phyloP scores from a whole-genome alignment of 1,140 invertebrate species.

The Ceratina australensis region DNA sequence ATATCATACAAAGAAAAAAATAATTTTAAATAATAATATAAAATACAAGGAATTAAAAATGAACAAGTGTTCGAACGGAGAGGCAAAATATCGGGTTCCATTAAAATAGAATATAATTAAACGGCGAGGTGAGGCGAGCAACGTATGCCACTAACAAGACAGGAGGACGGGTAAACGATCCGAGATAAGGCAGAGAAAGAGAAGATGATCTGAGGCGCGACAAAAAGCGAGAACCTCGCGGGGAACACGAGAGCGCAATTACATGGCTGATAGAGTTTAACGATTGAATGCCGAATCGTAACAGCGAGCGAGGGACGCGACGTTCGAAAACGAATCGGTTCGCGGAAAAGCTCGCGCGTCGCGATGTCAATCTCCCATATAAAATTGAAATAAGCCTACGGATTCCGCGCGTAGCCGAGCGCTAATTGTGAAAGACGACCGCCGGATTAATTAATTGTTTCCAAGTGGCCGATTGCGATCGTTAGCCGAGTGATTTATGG shows the following conservation, averaged over 20 bases:
- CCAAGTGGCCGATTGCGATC: not conserved
- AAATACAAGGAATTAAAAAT: not conserved
- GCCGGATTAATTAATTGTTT: not conserved
- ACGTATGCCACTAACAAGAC: conserved; percentile 23
- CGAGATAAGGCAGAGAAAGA: conserved; percentile 42
- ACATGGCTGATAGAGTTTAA: conserved; percentile 49
- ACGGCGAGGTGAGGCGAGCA: conserved; percentile 16
- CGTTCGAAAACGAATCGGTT: conserved; percentile 20
- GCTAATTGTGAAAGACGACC: conserved; percentile 4
- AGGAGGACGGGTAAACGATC: conserved; percentile 2
- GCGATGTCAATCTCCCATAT: not conserved
- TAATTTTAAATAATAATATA: no score
- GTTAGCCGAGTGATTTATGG: conserved; percentile 6
- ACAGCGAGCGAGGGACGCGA: not conserved
- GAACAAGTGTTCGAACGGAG: no score
- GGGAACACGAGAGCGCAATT: conserved; percentile 37
- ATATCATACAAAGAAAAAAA: conserved; percentile 12
- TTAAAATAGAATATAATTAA: conserved; percentile 28
- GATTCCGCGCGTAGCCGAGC: not conserved
- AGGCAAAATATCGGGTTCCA: no score
- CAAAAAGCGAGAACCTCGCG: conserved; percentile 36
- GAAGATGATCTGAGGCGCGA: conserved; percentile 51
- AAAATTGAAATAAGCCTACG: conserved; percentile 6
- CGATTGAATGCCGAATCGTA: conserved; percentile 33
- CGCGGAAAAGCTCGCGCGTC: not conserved